These are phyloP conservation scores for Araneus ventricosus DNA, from an alignment of 1,140 invertebrate species.

Conservation along the genomic window DNA sequence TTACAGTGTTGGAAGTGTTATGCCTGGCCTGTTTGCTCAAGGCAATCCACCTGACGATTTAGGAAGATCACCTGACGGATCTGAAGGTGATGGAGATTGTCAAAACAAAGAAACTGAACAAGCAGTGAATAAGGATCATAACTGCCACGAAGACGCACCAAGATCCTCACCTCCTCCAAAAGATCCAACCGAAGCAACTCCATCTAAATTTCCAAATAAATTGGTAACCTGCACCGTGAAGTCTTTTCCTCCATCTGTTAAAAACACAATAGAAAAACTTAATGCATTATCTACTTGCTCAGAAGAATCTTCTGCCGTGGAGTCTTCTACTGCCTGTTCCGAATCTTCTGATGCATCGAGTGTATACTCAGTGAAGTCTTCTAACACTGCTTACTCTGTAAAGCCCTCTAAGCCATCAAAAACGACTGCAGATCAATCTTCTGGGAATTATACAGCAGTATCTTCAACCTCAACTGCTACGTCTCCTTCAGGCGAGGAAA, in stretches of 20 bases:
- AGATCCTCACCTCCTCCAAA: neutral
- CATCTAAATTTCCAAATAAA: neutral
- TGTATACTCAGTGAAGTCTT: neutral
- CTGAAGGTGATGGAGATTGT: neutral
- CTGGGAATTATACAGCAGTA: neutral
- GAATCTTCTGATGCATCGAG: neutral
- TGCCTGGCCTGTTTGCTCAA: constrained; percentile 42
- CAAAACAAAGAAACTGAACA: neutral
- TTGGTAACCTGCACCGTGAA: neutral
- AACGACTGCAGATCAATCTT: neutral
- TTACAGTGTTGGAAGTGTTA: constrained; percentile 9
- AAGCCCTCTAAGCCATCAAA: neutral
- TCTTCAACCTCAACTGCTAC: neutral
- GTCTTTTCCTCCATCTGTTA: neutral
- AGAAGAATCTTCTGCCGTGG: neutral
- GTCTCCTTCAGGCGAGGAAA: neutral
- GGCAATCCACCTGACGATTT: neutral
- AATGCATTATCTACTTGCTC: neutral
- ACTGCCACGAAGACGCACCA: neutral
- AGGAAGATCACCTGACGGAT: neutral
- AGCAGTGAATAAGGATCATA: neutral
- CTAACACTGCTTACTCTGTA: neutral
- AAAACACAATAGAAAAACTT: neutral
- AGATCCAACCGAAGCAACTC: neutral
- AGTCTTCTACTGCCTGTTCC: neutral